Percentiles rank a stretch among this genome's conserved stretches.
phyloP scores from a whole-genome alignment of 2,797 vertebrate species.

The Enteromius anoplus region DNA sequence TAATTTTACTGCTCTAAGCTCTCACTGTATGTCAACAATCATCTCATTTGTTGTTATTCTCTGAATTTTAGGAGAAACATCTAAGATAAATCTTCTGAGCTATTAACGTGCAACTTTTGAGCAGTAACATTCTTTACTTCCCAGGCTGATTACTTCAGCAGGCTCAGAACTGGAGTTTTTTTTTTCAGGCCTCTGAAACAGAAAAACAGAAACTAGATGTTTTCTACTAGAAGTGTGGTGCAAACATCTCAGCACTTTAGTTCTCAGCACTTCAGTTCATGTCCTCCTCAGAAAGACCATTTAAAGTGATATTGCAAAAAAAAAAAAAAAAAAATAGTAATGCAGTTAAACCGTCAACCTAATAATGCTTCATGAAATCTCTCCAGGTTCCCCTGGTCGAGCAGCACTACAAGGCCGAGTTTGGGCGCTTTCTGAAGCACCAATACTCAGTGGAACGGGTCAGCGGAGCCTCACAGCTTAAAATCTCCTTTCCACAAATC shows the following conservation, averaged over 20 bases:
- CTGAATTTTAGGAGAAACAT: background rate
- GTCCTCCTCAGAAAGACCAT: background rate
- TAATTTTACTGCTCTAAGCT: background rate
- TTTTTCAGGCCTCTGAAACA: background rate
- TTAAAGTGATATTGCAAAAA: background rate
- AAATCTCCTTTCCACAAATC: constrained; percentile 91
- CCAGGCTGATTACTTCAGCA: background rate
- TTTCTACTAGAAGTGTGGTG: background rate
- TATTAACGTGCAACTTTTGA: background rate
- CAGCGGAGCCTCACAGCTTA: constrained; percentile 88
- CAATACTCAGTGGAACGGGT: constrained; percentile 83
- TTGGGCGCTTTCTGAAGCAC: constrained; percentile 82
- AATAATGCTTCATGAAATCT: background rate
- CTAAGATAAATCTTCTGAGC: background rate
- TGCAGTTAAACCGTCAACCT: background rate
- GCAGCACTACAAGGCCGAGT: constrained; percentile 89
- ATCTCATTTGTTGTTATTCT: background rate
- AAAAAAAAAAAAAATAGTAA: background rate
- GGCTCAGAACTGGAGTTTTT: background rate
- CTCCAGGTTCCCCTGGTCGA: constrained; percentile 90
- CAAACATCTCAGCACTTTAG: background rate
- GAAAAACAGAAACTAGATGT: background rate
- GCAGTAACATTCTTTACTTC: background rate
- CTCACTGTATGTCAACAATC: background rate
- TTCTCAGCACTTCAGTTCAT: background rate